These are phyloP conservation scores for Pterocles burchelli DNA, from an alignment of 2,113 vertebrate genomes.

Conservation along the genomic window DNA sequence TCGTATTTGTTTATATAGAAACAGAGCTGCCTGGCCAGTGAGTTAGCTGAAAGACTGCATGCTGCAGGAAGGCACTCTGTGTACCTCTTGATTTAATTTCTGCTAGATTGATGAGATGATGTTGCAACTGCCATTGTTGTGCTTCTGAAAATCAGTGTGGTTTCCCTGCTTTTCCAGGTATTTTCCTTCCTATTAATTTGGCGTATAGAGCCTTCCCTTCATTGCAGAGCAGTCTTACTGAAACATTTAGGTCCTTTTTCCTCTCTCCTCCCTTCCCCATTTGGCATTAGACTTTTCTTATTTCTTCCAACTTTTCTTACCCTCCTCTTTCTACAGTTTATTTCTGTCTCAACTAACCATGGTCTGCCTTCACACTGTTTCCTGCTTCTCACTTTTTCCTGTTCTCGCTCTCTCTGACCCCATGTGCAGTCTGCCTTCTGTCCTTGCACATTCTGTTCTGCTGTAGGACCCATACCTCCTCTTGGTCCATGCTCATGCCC, in stretches of 20 bases:
- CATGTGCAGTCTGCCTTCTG: not conserved
- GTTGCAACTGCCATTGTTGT: not conserved
- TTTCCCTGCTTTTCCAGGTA: not conserved
- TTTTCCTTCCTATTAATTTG: not conserved
- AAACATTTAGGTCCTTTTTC: not conserved
- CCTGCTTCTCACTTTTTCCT: not conserved
- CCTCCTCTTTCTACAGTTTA: not conserved
- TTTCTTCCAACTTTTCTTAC: not conserved
- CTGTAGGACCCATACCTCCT: not conserved
- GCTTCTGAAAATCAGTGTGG: not conserved
- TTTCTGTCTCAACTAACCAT: not conserved
- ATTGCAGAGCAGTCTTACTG: not conserved
- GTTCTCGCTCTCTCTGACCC: not conserved
- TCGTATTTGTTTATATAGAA: not conserved
- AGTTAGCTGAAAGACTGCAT: not conserved
- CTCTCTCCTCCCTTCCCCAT: not conserved
- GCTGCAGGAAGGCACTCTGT: not conserved
- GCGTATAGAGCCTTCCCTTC: not conserved
- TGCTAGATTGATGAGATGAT: not conserved
- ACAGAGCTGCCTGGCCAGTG: not conserved
- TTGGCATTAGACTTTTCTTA: not conserved
- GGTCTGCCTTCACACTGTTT: not conserved
- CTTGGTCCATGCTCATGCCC: not conserved
- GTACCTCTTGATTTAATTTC: not conserved
- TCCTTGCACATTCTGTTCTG: not conserved